Evolutionary conservation across 2,888 invertebrate species (phyloP).

Genomic region (Stratiomys singularior): DNA sequence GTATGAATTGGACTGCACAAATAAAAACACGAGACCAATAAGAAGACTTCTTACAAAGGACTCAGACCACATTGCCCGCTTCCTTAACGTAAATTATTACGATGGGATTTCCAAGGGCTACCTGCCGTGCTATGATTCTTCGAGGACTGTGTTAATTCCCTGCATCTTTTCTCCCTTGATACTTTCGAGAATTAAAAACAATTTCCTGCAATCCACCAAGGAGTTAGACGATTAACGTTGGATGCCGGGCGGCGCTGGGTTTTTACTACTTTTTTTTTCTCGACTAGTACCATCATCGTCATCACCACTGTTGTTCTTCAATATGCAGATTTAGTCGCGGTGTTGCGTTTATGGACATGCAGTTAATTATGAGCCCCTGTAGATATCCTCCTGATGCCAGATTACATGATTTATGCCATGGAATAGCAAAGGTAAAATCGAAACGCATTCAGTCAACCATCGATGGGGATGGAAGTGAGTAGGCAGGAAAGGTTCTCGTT

Average conservation of each 20-base stretch:
- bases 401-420: slow-evolving; percentile 65
- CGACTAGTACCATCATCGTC: slow-evolving; percentile 26
- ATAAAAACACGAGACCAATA: background rate
- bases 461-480: background rate
- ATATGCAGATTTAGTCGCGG: slow-evolving; percentile 44
- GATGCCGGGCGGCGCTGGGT: background rate
- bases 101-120: slow-evolving; percentile 52
- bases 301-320: slow-evolving; percentile 12
- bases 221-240: background rate
- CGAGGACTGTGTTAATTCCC: slow-evolving; percentile 28
- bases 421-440: slow-evolving; percentile 39
- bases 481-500: background rate
- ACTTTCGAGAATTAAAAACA: slow-evolving; percentile 32
- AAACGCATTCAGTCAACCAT: slow-evolving; percentile 10
- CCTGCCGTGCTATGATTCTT: slow-evolving; percentile 33
- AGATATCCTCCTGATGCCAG: slow-evolving; percentile 65
- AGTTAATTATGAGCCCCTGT: slow-evolving; percentile 66
- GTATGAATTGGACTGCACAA: background rate
- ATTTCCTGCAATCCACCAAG: slow-evolving; percentile 21
- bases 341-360: slow-evolving; percentile 54
- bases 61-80: slow-evolving; percentile 52
- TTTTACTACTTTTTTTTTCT: slow-evolving; percentile 6
- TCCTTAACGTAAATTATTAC: slow-evolving; percentile 54
- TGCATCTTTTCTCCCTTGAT: slow-evolving; percentile 24
- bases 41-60: too few species aligned